These are phyloP conservation scores for Erebia epiphron DNA, from an alignment of 2,888 invertebrate species.

Conservation along the genomic window DNA sequence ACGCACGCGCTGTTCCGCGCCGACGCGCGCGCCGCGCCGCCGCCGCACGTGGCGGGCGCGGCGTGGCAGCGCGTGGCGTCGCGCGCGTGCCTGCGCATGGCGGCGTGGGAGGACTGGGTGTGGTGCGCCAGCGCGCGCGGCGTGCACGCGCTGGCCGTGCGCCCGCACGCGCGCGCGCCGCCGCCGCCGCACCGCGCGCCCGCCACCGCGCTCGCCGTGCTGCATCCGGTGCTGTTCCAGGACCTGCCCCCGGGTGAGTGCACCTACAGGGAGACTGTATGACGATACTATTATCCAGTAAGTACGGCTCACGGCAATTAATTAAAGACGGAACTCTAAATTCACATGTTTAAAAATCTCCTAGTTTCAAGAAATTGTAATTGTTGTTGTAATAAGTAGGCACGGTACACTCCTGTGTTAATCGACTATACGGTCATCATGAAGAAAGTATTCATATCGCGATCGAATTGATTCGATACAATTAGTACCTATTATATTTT, in stretches of 20 bases:
- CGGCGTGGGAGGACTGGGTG: constrained; percentile 66
- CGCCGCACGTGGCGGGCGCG: constrained; percentile 31
- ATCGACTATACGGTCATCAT: too few species aligned
- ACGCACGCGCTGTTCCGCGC: constrained; percentile 54
- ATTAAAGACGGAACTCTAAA: too few species aligned
- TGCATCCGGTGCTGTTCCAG: constrained; percentile 51
- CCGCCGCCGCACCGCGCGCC: constrained; percentile 45
- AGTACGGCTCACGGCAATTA: too few species aligned
- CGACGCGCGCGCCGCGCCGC: constrained; percentile 39
- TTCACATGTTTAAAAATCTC: too few species aligned
- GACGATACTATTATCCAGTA: too few species aligned
- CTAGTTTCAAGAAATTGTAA: too few species aligned
- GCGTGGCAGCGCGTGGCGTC: constrained; percentile 36
- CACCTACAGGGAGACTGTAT: neutral
- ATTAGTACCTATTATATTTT: neutral
- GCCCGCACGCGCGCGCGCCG: constrained; percentile 39
- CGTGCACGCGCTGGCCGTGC: constrained; percentile 57
- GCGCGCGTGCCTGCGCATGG: constrained; percentile 55
- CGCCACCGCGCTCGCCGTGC: constrained; percentile 49
- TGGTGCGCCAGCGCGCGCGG: constrained; percentile 66
- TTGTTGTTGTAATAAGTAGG: too few species aligned
- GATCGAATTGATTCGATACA: neutral
- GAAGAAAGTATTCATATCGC: neutral
- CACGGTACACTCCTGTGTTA: too few species aligned
- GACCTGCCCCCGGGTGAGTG: constrained; percentile 42